Percentiles rank a stretch among this genome's conserved stretches.
Conservation (phyloP, 2,113 vertebrate species). For the Triplophysa rosa region DNA sequence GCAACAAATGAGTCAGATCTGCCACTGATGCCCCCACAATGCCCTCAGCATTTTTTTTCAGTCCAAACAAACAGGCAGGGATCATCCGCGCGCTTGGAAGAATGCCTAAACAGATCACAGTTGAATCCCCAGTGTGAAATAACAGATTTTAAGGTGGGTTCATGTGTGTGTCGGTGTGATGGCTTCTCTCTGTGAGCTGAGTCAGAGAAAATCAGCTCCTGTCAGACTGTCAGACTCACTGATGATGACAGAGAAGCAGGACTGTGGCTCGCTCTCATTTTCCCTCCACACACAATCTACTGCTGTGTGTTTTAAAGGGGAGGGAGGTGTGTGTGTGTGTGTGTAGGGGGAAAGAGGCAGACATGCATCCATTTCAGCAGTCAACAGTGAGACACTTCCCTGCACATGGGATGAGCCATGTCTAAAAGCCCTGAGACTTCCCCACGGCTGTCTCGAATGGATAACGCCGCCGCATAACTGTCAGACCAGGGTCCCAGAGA, state of each 20-base stretch:
- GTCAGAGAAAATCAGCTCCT: slow-evolving; percentile 61
- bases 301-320: slow-evolving; percentile 29
- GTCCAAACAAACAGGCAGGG: not conserved
- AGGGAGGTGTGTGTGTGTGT: not conserved
- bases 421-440: slow-evolving; percentile 60
- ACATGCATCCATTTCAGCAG: slow-evolving; percentile 43
- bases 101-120: slow-evolving; percentile 14
- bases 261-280: slow-evolving; percentile 56
- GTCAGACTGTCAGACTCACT: slow-evolving; percentile 65
- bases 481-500: slow-evolving; percentile 59
- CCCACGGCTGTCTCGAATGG: slow-evolving; percentile 52
- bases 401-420: slow-evolving; percentile 60
- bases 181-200: slow-evolving; percentile 53
- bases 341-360: not conserved
- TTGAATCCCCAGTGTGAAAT: slow-evolving; percentile 16
- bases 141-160: slow-evolving; percentile 18
- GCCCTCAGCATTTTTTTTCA: not conserved
- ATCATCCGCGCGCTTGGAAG: slow-evolving; percentile 6
- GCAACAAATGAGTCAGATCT: no score
- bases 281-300: slow-evolving; percentile 42
- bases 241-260: slow-evolving; percentile 65
- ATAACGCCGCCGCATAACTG: slow-evolving; percentile 61
- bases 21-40: not conserved
- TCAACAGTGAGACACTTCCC: slow-evolving; percentile 57
- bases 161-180: not conserved